Conservation (phyloP, 2,797 vertebrate genomes). For the Falco novaeseelandiae region DNA sequence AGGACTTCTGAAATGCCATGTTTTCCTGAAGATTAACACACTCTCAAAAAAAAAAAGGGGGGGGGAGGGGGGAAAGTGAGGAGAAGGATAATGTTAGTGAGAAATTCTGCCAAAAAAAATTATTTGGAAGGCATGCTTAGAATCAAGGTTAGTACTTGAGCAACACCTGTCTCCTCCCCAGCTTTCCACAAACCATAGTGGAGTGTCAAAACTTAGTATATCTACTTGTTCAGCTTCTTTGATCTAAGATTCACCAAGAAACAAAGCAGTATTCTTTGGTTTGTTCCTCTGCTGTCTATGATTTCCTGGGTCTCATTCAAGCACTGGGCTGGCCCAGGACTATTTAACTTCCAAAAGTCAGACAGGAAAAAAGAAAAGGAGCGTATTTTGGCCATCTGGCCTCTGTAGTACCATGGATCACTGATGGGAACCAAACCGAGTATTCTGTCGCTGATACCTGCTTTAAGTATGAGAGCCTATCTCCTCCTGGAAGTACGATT, state of each 20-base stretch:
- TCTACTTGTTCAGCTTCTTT: not conserved
- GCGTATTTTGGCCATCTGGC: not conserved
- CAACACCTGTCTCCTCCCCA: not conserved
- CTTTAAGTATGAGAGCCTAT: not conserved
- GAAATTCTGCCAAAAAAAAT: not conserved
- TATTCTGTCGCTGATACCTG: not conserved
- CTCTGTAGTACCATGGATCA: not conserved
- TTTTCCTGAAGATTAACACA: not conserved
- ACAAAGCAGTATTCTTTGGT: not conserved
- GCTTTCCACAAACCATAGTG: not conserved
- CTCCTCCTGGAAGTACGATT: not conserved
- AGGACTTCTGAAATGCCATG: not conserved
- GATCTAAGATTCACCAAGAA: not conserved
- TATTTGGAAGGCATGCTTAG: not conserved
- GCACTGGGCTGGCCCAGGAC: not conserved
- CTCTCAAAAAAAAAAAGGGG: not conserved
- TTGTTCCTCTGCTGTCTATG: not conserved
- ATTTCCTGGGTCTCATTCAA: not conserved
- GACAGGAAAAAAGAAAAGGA: not conserved
- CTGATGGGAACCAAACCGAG: not conserved
- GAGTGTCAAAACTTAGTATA: not conserved
- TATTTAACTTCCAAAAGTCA: not conserved
- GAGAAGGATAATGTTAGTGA: not conserved
- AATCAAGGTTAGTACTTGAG: not conserved
- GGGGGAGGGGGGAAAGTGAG: rapidly evolving